Conservation (phyloP, 2,113 vertebrate genomes). For the Austrofundulus limnaeus region DNA sequence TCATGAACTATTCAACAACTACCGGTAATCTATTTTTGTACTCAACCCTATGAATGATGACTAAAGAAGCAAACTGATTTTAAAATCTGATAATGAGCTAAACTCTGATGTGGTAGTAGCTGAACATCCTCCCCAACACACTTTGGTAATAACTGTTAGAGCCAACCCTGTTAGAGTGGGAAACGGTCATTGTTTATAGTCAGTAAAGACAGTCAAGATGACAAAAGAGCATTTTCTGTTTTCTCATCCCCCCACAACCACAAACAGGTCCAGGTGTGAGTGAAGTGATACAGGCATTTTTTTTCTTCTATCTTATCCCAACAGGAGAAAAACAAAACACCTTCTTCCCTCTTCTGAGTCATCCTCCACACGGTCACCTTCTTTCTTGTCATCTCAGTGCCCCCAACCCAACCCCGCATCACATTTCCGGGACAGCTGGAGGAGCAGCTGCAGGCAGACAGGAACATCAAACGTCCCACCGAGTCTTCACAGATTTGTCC, state of each 20-base stretch:
- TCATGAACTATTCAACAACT: too few relatives aligned
- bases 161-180: too few relatives aligned
- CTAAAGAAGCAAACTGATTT: too few relatives aligned
- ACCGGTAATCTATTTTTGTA: too few relatives aligned
- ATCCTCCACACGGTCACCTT: conserved; percentile 50
- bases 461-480: conserved; percentile 54
- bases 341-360: conserved; percentile 26
- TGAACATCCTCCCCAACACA: too few relatives aligned
- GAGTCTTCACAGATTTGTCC: conserved; percentile 41
- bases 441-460: conserved; percentile 67
- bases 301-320: conserved; percentile 66
- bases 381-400: conserved; percentile 17
- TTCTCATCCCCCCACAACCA: neutral
- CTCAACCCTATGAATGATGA: too few relatives aligned
- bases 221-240: neutral
- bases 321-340: conserved; percentile 36
- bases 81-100: too few relatives aligned
- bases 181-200: neutral
- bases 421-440: conserved; percentile 60
- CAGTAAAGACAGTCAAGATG: neutral
- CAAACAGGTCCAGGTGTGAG: conserved; percentile 49
- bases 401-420: conserved; percentile 4
- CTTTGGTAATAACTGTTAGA: too few relatives aligned
- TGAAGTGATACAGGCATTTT: conserved; percentile 29
- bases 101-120: too few relatives aligned